Conservation (phyloP, 2,888 invertebrate species). For the Heliconius hortense region DNA sequence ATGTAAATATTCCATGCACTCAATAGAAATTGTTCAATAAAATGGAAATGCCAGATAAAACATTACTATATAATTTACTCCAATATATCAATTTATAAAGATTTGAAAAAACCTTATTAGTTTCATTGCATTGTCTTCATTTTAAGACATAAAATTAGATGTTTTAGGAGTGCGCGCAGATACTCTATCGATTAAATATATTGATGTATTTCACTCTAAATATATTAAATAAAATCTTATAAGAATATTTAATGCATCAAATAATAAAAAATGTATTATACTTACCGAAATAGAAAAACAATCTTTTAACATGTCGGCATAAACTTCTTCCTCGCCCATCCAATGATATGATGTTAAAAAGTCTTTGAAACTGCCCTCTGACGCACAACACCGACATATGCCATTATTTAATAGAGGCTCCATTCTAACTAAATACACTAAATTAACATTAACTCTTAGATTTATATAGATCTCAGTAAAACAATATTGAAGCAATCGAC, state of each 20-base stretch:
- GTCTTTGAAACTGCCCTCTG: conserved; percentile 72
- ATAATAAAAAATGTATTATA: conserved; percentile 32
- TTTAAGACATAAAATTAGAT: conserved; percentile 1
- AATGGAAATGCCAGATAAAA: neutral
- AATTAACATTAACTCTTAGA: conserved; percentile 50
- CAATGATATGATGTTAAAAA: conserved; percentile 65
- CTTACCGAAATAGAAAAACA: conserved; percentile 73
- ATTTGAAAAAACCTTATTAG: neutral
- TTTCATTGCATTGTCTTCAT: neutral
- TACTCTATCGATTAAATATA: neutral
- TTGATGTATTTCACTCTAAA: neutral
- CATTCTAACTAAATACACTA: conserved; percentile 56
- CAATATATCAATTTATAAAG: neutral
- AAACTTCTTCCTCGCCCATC: conserved; percentile 75
- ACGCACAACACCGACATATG: conserved; percentile 76
- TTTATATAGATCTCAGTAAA: conserved; percentile 39
- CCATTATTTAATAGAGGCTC: conserved; percentile 58
- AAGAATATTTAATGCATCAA: neutral
- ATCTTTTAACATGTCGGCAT: conserved; percentile 71
- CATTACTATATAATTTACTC: neutral
- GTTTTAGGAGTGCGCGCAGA: neutral
- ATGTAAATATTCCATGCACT: neutral
- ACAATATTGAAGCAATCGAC: conserved; percentile 50
- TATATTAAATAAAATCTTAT: neutral
- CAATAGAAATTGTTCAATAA: neutral